Conservation (phyloP, 2,888 invertebrate species). For the Caenorhabditis parvicauda region DNA sequence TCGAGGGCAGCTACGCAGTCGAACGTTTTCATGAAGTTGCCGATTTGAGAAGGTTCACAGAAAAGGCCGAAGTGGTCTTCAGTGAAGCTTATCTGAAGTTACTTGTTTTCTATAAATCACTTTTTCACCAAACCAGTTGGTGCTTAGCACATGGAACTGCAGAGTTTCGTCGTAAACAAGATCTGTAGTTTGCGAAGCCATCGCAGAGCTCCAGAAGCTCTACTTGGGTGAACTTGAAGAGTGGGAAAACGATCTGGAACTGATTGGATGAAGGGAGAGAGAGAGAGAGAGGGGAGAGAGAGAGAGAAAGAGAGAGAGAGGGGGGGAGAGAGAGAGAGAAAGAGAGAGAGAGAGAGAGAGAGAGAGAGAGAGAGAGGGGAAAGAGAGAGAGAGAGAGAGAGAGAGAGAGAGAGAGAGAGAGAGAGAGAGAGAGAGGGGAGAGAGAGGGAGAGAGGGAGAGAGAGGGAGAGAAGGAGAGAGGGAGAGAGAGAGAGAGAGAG, state of each 20-base stretch:
- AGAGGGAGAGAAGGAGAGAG: neutral
- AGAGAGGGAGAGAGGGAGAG: neutral
- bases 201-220: conserved; percentile 27
- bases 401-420: neutral
- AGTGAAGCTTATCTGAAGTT: conserved; percentile 19
- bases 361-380: conserved; percentile 1
- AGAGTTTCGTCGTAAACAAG: no score
- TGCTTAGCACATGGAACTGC: neutral
- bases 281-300: no score
- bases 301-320: neutral
- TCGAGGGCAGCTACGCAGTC: conserved; percentile 21
- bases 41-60: conserved; percentile 20
- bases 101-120: neutral
- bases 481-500: neutral
- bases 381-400: neutral
- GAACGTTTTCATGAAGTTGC: conserved; percentile 18
- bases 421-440: neutral
- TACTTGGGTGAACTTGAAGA: conserved; percentile 24
- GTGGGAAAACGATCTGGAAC: conserved; percentile 24
- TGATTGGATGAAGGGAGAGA: no score
- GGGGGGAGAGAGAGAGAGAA: neutral
- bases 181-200: conserved; percentile 19
- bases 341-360: neutral
- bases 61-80: conserved; percentile 26
- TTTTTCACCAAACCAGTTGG: neutral